These are phyloP conservation scores for Platynereis dumerilii DNA, from an alignment of 2,888 invertebrate genomes.

Conservation along the genomic window DNA sequence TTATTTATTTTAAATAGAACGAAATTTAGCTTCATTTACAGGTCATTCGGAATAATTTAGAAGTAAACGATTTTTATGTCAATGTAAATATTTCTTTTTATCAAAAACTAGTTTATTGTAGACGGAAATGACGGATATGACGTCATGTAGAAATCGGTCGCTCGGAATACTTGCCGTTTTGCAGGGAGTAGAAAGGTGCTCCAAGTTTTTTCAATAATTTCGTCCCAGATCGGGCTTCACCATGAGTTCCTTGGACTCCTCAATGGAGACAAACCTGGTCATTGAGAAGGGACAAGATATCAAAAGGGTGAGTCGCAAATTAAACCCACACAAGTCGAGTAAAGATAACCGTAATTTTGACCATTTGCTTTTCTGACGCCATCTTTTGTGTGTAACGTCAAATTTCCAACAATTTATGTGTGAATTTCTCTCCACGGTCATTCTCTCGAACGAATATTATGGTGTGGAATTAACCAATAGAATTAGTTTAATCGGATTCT, in stretches of 20 bases:
- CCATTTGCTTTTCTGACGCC: conserved; percentile 12
- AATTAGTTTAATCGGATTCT: too few relatives aligned
- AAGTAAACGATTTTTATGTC: not conserved
- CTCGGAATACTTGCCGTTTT: conserved; percentile 5
- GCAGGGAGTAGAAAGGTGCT: not conserved
- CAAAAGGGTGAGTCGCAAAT: conserved; percentile 47
- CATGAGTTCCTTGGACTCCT: conserved; percentile 49
- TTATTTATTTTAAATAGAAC: not conserved
- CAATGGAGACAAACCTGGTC: conserved; percentile 57
- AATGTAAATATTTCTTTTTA: not conserved
- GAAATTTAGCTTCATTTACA: not conserved
- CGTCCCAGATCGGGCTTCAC: not conserved
- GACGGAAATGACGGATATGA: conserved; percentile 10
- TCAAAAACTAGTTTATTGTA: conserved; percentile 2
- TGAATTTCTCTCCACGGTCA: too few relatives aligned
- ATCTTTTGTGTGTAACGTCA: conserved; percentile 14
- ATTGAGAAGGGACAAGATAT: conserved; percentile 50
- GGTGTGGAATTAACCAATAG: too few relatives aligned
- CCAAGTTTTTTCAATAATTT: not conserved
- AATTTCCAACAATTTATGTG: conserved; percentile 36
- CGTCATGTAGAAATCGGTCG: conserved; percentile 18
- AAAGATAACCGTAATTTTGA: conserved; percentile 14
- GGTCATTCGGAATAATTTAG: not conserved
- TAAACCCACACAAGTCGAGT: not conserved
- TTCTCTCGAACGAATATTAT: too few relatives aligned